Base-by-base conservation (phyloP, 2,113 vertebrate species). In the Phaethon lepturus region DNA sequence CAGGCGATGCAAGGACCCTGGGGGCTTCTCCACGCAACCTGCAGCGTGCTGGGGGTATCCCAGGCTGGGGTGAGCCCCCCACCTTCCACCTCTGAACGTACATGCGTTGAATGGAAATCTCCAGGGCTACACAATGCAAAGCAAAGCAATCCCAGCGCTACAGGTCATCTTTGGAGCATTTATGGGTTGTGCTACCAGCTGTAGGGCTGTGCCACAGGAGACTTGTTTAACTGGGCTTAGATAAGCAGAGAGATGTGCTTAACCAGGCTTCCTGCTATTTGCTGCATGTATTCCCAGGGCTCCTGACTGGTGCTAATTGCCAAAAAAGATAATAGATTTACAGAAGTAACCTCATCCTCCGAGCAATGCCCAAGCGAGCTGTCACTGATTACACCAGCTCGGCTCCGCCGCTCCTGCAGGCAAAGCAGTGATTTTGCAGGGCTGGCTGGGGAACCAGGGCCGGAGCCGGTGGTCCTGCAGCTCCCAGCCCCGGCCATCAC, bases 261-360 rank as follows among this genome's bases (percentile, higher is more conserved):
- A 95, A 85, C 77, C 12, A 73, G 86, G 73, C 56, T 94, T 75
- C 66, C 86, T 72, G 58, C 69, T 79, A 58, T 55, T 93, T 86
- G 72, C 94, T 92, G 82, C 72, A 4, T 16, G 47, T 81, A 95
- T 94, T 95, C 94, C 80, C 80, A 86, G 33, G 60, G 60, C 80
- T 95, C 69, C 63, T 72, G 50, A 66, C 69, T 50, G 42, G 42
- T 33, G 55, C 58, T 95, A 95, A 96, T 87, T 86, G 89, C 84
- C 83, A 82, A 75, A 86, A 93, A 82, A 89, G 93, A 93, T 80
- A 97, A 91, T 10, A 90, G 81, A 95, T 95, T 91, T 93, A 81
- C 53, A 91, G 71, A 75, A 94, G 91, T 79, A 90, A 96, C 74
- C 77, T 76, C 86, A 73, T 56, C 45, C 89, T 90, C 74, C 1